phyloP scores from a whole-genome alignment of 2,888 invertebrate species.

The Agrochola lota region DNA sequence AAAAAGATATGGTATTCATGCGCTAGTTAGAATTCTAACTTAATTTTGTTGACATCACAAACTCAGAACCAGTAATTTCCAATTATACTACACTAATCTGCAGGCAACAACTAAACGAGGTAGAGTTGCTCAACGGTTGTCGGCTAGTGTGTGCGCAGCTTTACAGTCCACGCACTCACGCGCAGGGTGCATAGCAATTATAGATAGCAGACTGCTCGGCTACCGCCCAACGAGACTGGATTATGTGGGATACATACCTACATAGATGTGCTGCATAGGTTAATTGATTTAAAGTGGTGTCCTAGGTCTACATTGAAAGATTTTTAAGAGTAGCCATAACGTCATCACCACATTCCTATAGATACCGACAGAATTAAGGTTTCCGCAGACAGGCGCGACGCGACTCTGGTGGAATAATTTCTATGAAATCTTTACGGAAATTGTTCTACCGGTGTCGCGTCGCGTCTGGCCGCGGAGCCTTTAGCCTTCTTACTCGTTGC shows the following conservation, averaged over 20 bases:
- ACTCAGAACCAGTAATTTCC: neutral
- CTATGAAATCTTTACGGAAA: too few relatives aligned
- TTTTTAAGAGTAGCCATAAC: neutral
- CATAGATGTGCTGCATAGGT: slow-evolving; percentile 8
- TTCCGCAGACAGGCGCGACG: too few relatives aligned
- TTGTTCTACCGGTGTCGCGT: too few relatives aligned
- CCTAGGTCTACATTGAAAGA: neutral
- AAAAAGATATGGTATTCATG: too few relatives aligned
- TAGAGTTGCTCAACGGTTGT: slow-evolving; percentile 10
- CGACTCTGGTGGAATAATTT: too few relatives aligned
- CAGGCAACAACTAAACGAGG: neutral
- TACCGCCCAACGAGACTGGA: slow-evolving; percentile 71
- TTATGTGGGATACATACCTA: slow-evolving; percentile 31
- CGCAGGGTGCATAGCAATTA: slow-evolving; percentile 73
- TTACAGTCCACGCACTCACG: slow-evolving; percentile 59
- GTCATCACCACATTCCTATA: too few relatives aligned
- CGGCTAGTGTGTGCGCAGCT: slow-evolving; percentile 10
- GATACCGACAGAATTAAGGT: neutral
- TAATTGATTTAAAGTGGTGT: slow-evolving; percentile 35
- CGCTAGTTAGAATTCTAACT: neutral
- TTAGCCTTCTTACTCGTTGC: neutral
- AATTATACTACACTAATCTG: neutral
- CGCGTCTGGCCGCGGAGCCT: too few relatives aligned
- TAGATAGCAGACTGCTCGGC: slow-evolving; percentile 81
- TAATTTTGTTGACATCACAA: neutral